Base-by-base conservation (phyloP, 35 echinoderm and acorn worm species). In the Nesometra sesokonis region DNA sequence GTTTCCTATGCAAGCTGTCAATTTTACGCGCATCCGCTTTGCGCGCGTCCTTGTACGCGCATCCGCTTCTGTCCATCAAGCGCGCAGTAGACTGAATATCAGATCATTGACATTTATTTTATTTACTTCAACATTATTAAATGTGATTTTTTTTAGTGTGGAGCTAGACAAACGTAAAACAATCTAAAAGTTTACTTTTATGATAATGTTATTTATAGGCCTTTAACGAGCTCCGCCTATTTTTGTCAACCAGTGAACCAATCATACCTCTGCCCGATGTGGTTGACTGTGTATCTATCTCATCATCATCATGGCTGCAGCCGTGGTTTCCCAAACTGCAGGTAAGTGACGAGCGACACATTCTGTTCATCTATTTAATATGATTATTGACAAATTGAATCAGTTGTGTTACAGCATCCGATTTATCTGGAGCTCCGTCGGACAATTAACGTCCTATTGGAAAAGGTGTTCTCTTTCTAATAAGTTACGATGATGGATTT, bases 371-470 rank as follows among this genome's bases (percentile, higher is more conserved):
- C 52, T 67, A 67, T 67, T 67, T 67, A 67, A 67, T 67, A 67
- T 67, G 52, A 67, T 67, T 67, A 67, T 67, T 67, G 52, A 67
- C 52, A 67, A 67, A 67, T 67, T 67, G 52, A 67, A 67, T 67
- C 52, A 67, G 52, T 67, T 67, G 52, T 67, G 52, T 67, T 67
- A 27, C 52, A 17, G 52, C 52, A 67, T 67, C 23, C 1, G 23
- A 67, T 27, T 67, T 11, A 67, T 9, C 52, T 27, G 23, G 21
- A 67, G 23, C 52, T 67, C 23, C 52, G 52, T 67, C 52, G 2
- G 21, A 67, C 21, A 67, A 67, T 67, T 2, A 67, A 67, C 8
- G 23, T 43, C 39, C 39, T 43, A 43, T 27, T 67, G 52, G 9
- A 67, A 27, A 67, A 67, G 8, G 52, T 67, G 38, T 43, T 43